Conservation (phyloP, 2,113 vertebrate species). For the Gorsachius goisagi region DNA sequence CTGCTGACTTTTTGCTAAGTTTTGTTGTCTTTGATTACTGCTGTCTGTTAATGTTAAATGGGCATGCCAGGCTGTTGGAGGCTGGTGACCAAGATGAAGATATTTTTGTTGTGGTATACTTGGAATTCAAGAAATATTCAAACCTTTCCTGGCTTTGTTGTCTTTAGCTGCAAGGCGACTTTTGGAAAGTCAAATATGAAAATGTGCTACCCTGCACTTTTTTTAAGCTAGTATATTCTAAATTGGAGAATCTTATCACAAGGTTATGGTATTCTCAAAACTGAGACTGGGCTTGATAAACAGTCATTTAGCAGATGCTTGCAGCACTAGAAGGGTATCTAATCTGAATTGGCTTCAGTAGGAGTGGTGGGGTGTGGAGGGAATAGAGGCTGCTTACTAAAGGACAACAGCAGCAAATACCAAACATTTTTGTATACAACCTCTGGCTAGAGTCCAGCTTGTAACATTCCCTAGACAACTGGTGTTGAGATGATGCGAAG, state of each 20-base stretch:
- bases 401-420: slow-evolving; percentile 50
- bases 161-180: neutral
- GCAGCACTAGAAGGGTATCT: slow-evolving; percentile 5
- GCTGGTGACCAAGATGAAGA: neutral
- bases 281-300: neutral
- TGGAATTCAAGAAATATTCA: neutral
- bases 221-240: neutral
- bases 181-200: neutral
- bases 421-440: slow-evolving; percentile 40
- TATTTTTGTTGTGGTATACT: neutral
- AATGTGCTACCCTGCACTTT: neutral
- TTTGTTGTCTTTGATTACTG: neutral
- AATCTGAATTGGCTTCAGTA: neutral
- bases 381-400: slow-evolving; percentile 26
- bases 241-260: neutral
- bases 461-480: neutral
- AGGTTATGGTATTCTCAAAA: neutral
- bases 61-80: neutral
- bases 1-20: neutral
- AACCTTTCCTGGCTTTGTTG: neutral
- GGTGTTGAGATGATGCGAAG: slow-evolving; percentile 2
- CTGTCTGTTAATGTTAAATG: neutral
- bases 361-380: neutral
- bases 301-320: neutral
- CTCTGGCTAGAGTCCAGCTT: slow-evolving; percentile 33